Evolutionary conservation across 2,888 invertebrate genomes (phyloP).

Genomic region (Coenonympha glycerion): DNA sequence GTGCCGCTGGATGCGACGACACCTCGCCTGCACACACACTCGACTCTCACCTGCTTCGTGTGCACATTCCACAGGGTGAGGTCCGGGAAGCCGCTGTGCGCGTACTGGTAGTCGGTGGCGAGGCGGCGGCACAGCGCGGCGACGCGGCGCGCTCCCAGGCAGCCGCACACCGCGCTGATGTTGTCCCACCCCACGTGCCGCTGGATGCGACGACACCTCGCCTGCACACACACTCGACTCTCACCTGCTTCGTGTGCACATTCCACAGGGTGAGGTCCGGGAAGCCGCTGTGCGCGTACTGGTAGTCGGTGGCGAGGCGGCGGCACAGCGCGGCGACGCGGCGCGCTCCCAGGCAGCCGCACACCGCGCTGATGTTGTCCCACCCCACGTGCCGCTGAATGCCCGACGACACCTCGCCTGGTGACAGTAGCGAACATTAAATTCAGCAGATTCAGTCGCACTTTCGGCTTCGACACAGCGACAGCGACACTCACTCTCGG

Average conservation of each 20-base stretch:
- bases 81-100: slow-evolving; percentile 87
- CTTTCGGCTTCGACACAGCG: too few relatives aligned
- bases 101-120: slow-evolving; percentile 75
- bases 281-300: slow-evolving; percentile 82
- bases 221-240: too few relatives aligned
- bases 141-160: slow-evolving; percentile 73
- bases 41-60: slow-evolving; percentile 63
- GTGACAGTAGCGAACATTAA: too few relatives aligned
- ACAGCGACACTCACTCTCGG: too few relatives aligned
- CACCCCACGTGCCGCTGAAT: slow-evolving; percentile 39
- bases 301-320: slow-evolving; percentile 76
- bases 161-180: slow-evolving; percentile 60
- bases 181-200: slow-evolving; percentile 39
- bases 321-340: slow-evolving; percentile 76
- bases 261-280: slow-evolving; percentile 91
- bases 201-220: slow-evolving; percentile 45
- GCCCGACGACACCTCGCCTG: slow-evolving; percentile 53
- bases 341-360: slow-evolving; percentile 72
- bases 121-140: slow-evolving; percentile 78
- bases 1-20: slow-evolving; percentile 42
- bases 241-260: slow-evolving; percentile 61
- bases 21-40: slow-evolving; percentile 52
- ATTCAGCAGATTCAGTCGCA: too few relatives aligned
- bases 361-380: slow-evolving; percentile 52
- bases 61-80: slow-evolving; percentile 83